phyloP scores from a whole-genome alignment of 2,797 vertebrate species.

The Tragelaphus eurycerus region DNA sequence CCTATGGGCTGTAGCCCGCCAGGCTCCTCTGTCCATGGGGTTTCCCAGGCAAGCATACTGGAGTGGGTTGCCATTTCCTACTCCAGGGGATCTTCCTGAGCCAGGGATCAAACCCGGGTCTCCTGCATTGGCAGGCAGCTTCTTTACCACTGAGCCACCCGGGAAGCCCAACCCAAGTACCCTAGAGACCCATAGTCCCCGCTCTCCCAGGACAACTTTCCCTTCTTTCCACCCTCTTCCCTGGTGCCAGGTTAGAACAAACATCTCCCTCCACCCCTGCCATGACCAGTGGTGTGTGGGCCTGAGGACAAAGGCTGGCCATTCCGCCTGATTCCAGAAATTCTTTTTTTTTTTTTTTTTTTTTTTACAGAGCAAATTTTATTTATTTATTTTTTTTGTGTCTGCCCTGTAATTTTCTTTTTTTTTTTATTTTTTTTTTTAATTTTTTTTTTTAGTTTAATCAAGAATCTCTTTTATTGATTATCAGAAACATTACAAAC shows the following conservation, averaged over 20 bases:
- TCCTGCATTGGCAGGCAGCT: background rate
- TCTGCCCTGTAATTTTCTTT: no score
- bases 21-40: background rate
- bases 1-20: background rate
- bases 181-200: background rate
- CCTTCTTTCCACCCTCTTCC: background rate
- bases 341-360: no score
- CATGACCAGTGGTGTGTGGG: background rate
- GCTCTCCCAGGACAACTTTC: fast-evolving
- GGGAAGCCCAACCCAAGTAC: background rate
- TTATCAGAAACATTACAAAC: no score
- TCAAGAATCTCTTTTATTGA: no score
- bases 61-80: background rate
- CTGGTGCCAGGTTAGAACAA: background rate
- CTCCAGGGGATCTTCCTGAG: background rate
- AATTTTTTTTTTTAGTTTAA: no score
- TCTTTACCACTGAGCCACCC: background rate
- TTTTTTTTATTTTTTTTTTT: no score
- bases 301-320: slow-evolving; percentile 47
- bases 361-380: no score
- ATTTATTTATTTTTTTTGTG: no score
- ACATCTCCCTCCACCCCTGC: background rate
- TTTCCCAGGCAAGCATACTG: background rate
- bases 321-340: slow-evolving; percentile 58
- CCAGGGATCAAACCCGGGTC: background rate